Evolutionary conservation across 2,113 vertebrate species (phyloP).

Genomic region (Melanostigma gelatinosum): DNA sequence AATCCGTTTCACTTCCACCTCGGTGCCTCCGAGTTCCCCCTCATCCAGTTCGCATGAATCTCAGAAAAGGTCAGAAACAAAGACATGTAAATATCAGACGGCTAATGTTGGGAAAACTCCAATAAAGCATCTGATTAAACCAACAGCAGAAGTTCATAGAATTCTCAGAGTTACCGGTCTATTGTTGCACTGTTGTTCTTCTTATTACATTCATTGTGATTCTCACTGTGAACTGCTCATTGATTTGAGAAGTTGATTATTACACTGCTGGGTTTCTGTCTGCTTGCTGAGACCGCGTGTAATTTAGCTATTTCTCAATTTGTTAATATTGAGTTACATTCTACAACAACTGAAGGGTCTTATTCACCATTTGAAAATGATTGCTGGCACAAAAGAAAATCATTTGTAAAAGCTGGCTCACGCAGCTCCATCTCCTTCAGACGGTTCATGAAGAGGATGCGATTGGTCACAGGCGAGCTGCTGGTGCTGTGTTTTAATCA

Average conservation of each 20-base stretch:
- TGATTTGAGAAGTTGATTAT: constrained; percentile 18
- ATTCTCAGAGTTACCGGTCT: background rate
- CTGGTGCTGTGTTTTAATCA: constrained; percentile 44
- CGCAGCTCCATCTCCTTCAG: background rate
- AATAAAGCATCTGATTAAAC: constrained; percentile 30
- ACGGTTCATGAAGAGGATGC: constrained; percentile 27
- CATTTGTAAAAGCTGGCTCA: background rate
- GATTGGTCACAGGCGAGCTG: constrained; percentile 14
- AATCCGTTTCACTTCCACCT: background rate
- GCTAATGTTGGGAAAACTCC: background rate
- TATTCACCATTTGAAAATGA: background rate
- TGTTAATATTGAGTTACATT: constrained; percentile 12
- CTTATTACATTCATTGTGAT: constrained; percentile 1
- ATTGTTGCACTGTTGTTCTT: background rate
- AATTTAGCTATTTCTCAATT: constrained; percentile 11
- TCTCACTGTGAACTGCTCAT: background rate
- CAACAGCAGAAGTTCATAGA: background rate
- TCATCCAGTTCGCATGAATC: background rate
- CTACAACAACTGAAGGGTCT: background rate
- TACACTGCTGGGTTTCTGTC: constrained; percentile 19
- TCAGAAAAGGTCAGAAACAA: background rate
- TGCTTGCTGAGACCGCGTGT: constrained; percentile 4
- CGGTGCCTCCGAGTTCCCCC: background rate
- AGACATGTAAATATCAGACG: background rate
- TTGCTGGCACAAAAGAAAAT: background rate